A percentile compares a stretch with the other conserved stretches of the same genome.
Evolutionary conservation across 2,113 vertebrate genomes (phyloP).

Genomic region (Myiozetetes cayanensis): DNA sequence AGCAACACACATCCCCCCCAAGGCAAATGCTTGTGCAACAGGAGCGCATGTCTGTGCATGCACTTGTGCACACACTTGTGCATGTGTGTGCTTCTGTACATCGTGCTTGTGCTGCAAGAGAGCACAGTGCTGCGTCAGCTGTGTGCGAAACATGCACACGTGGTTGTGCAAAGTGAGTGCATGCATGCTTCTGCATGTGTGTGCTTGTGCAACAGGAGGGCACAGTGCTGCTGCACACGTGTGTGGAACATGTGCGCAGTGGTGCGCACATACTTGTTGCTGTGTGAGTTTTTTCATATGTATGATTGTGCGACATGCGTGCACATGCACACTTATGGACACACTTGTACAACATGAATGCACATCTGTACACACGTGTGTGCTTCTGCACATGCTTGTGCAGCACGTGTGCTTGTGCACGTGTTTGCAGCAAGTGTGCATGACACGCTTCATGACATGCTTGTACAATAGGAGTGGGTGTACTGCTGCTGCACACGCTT

Average conservation of each 20-base stretch:
- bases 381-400: neutral
- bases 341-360: neutral
- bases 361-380: neutral
- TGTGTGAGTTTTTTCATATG: neutral
- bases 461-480: neutral
- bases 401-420: neutral
- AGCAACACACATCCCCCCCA: too few species aligned
- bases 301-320: neutral
- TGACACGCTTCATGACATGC: neutral
- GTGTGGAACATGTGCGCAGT: neutral
- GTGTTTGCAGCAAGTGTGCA: neutral
- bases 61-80: too few species aligned
- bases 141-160: neutral
- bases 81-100: too few species aligned
- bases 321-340: neutral
- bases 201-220: neutral
- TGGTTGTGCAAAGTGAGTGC: too few species aligned
- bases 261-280: neutral
- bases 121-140: neutral
- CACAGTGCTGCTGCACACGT: neutral
- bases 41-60: too few species aligned
- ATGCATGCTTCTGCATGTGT: neutral
- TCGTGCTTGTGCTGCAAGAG: neutral
- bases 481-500: neutral
- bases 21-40: too few species aligned